phyloP scores from a whole-genome alignment of 2,888 invertebrate genomes.

The Perizoma flavofasciatum region DNA sequence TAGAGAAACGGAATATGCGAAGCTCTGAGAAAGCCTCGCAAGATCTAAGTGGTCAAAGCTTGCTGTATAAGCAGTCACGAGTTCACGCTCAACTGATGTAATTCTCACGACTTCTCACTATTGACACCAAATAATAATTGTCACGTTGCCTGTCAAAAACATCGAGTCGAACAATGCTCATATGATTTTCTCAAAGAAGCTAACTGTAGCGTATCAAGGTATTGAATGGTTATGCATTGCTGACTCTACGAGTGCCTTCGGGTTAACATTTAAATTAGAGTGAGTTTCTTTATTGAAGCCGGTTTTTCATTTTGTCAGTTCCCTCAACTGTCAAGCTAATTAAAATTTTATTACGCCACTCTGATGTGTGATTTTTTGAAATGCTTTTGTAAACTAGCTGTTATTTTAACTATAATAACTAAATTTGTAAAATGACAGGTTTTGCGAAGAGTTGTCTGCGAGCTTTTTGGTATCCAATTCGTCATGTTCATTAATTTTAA shows the following conservation, averaged over 20 bases:
- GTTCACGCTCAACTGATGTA: conserved; percentile 46
- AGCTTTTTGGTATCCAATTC: too few species aligned
- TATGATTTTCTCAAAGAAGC: conserved; percentile 35
- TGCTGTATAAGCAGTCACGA: conserved; percentile 48
- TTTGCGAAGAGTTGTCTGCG: conserved; percentile 2
- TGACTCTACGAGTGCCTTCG: not conserved
- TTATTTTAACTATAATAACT: conserved; percentile 5
- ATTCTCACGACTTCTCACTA: conserved; percentile 58
- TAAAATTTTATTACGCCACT: conserved; percentile 7
- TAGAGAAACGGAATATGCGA: conserved; percentile 34
- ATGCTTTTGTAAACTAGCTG: not conserved
- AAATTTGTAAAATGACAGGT: conserved; percentile 2
- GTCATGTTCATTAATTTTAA: too few species aligned
- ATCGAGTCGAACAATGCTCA: conserved; percentile 43
- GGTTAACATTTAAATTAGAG: conserved; percentile 11
- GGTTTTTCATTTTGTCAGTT: conserved; percentile 14
- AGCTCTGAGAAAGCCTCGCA: conserved; percentile 31
- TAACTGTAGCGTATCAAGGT: conserved; percentile 20
- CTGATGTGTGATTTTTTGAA: conserved; percentile 9
- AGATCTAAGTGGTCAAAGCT: conserved; percentile 37
- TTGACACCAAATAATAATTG: conserved; percentile 57
- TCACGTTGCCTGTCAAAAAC: conserved; percentile 52
- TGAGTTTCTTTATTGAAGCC: conserved; percentile 6
- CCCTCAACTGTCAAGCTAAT: conserved; percentile 6
- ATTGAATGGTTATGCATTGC: conserved; percentile 1